Evolutionary conservation across 1,140 invertebrate genomes (phyloP).

Genomic region (Magallana angulata): DNA sequence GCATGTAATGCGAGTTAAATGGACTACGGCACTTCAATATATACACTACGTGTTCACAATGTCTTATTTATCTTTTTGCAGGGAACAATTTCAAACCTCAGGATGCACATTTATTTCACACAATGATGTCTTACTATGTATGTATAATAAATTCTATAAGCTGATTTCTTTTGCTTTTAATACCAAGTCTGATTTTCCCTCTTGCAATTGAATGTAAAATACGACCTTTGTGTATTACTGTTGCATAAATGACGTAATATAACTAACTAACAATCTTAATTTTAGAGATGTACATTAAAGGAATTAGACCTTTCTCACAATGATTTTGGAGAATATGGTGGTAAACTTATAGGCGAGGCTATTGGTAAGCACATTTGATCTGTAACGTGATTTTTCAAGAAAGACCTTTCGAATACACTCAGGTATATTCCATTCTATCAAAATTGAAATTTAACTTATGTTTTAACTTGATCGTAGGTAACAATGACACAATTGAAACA

Average conservation of each 20-base stretch:
- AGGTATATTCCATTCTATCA: no score
- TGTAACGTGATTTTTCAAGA: no score
- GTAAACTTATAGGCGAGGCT: slow-evolving; percentile 48
- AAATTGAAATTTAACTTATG: no score
- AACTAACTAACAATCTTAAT: not conserved
- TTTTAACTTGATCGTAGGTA: slow-evolving; percentile 18
- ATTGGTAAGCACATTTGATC: slow-evolving; percentile 43
- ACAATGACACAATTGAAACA: slow-evolving; percentile 51
- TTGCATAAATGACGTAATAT: no score
- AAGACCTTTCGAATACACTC: no score
- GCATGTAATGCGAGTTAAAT: not conserved
- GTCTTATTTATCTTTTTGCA: not conserved
- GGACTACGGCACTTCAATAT: no score
- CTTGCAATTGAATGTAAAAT: not conserved
- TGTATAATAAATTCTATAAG: not conserved
- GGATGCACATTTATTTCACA: slow-evolving; percentile 31
- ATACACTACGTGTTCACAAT: not conserved
- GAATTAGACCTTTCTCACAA: slow-evolving; percentile 53
- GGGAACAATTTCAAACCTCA: slow-evolving; percentile 38
- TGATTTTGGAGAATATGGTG: slow-evolving; percentile 48
- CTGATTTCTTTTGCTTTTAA: not conserved
- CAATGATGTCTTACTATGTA: slow-evolving; percentile 42
- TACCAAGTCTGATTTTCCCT: not conserved
- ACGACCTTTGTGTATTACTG: no score
- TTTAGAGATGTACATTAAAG: slow-evolving; percentile 45